Percentiles rank a stretch among this genome's conserved stretches.
These are phyloP conservation scores for Collichthys lucidus DNA, from an alignment of 2,113 vertebrate species.

Conservation along the genomic window DNA sequence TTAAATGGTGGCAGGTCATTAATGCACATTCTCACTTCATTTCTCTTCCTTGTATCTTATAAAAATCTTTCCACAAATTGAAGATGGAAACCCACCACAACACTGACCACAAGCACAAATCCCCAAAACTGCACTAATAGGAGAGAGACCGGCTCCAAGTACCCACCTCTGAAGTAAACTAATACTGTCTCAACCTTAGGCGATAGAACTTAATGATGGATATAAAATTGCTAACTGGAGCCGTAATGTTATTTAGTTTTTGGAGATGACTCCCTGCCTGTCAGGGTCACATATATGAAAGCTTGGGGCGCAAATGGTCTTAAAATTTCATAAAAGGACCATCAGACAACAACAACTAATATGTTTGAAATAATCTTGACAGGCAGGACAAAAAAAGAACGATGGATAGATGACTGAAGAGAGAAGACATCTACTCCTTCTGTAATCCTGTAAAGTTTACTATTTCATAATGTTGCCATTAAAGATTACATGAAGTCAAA, in stretches of 20 bases:
- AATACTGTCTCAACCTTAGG: constrained; percentile 17
- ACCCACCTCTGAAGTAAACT: constrained; percentile 3
- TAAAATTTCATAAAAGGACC: constrained; percentile 1
- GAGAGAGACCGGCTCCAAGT: background rate
- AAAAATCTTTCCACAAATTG: constrained; percentile 2
- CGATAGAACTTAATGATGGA: background rate
- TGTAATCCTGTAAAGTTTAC: background rate
- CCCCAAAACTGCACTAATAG: constrained; percentile 1
- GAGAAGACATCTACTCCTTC: background rate
- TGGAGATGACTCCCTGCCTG: constrained; percentile 1
- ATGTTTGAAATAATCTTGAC: constrained; percentile 5
- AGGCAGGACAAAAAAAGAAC: background rate
- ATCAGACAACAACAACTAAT: background rate
- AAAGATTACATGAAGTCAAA: background rate
- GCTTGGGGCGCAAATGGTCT: background rate
- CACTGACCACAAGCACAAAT: background rate
- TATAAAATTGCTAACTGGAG: constrained; percentile 6
- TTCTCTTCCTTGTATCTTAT: background rate
- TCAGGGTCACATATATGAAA: constrained; percentile 16
- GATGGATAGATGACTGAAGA: background rate
- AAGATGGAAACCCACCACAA: background rate
- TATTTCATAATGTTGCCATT: background rate
- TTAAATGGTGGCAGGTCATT: background rate
- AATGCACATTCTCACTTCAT: background rate
- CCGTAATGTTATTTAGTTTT: constrained; percentile 4